Evolutionary conservation across 1,140 invertebrate species (phyloP).

Genomic region (honey bee (Apis mellifera)): DNA sequence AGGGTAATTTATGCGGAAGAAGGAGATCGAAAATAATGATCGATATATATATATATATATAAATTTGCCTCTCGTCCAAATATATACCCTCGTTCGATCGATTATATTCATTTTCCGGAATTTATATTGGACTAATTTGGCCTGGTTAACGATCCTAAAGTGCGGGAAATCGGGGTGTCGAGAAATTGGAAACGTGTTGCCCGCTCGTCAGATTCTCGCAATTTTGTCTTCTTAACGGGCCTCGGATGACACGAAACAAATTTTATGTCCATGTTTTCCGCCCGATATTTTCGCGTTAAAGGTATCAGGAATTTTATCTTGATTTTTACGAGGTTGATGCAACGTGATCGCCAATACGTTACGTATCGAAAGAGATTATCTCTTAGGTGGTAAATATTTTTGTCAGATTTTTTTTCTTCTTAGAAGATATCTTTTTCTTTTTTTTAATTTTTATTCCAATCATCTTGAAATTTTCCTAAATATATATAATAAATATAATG

Average conservation of each 20-base stretch:
- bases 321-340: background rate
- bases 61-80: conserved; percentile 15
- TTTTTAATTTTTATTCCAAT: too few species aligned
- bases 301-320: background rate
- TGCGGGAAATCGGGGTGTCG: background rate
- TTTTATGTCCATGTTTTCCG: background rate
- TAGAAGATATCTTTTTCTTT: too few species aligned
- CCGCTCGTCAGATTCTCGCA: background rate
- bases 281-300: background rate
- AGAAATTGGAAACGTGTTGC: background rate
- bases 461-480: too few species aligned
- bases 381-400: too few species aligned
- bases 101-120: background rate
- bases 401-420: too few species aligned
- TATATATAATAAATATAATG: too few species aligned
- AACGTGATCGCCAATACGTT: background rate
- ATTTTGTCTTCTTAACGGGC: background rate
- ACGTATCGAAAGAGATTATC: background rate
- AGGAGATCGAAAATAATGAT: conserved; percentile 18
- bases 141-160: background rate
- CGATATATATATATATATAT: background rate
- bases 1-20: background rate
- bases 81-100: background rate
- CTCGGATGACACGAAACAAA: background rate
- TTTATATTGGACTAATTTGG: background rate